Evolutionary conservation across 2,888 invertebrate genomes (phyloP), one percentile per base, ranked within the genome.

Genomic region (Athrips mouffetella): DNA sequence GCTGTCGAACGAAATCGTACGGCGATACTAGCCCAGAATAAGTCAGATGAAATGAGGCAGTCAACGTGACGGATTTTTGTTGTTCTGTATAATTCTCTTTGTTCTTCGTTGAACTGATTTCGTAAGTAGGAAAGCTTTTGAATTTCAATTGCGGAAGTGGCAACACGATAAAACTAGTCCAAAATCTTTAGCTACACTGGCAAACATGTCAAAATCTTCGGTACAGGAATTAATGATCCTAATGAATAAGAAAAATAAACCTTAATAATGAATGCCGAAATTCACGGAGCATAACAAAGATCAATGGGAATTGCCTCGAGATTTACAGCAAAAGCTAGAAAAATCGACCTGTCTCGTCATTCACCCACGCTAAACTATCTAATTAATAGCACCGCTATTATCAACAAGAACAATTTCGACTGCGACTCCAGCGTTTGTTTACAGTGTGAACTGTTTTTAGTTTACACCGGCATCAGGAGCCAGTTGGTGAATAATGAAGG

Each of bases 11-110:
- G 59, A 7, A 27, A 3, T 10, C 27, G 65, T 69, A 71, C 73
- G n/a, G n/a, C 73, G 72, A 73, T 75, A 70, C 72, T 60, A 68
- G 77, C 79, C 76, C 69, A 77, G 75, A 83, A 81, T 81, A 82
- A 73, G 79, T 73, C 67, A 63, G 74, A 60, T 76, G 73, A 71
- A 76, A 73, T 74, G 74, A 76, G 75, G 76, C 70, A 65, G 67
- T 69, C 58, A 56, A 59, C 64, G 72, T 44, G 16, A 33, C 35
- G 35, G 35, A 45, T 45, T 33, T 45, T 67, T 60, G 63, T 56
- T 59, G 71, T 67, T 70, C 70, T 71, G 68, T 64, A 63, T 67
- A 41, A 41, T 41, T 25, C 23, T n/a, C 11, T 25, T 40, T 15
- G 7, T 27, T 41, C 3, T 2, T 15, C 10, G 5, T 6, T 35